Evolutionary conservation across 2,888 invertebrate species (phyloP).

Genomic region (Torymus texanus): DNA sequence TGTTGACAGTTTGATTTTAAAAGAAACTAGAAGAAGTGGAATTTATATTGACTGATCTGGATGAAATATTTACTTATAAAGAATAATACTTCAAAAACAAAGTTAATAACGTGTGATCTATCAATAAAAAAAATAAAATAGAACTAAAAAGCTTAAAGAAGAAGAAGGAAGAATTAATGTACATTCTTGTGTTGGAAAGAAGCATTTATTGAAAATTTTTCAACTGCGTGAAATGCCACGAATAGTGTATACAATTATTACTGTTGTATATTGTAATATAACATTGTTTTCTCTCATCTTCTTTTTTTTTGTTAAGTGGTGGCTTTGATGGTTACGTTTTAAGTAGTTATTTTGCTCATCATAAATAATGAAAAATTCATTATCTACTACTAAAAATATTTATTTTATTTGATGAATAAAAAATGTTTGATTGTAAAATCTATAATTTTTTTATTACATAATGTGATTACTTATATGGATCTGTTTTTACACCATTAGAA

Average conservation of each 20-base stretch:
- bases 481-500: no score
- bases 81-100: constrained; percentile 37
- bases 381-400: constrained; percentile 47
- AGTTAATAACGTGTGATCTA: constrained; percentile 14
- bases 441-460: constrained; percentile 46
- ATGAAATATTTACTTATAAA: constrained; percentile 33
- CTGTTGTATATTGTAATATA: constrained; percentile 55
- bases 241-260: constrained; percentile 49
- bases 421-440: constrained; percentile 38
- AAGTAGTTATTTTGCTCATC: constrained; percentile 43
- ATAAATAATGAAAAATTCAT: constrained; percentile 33
- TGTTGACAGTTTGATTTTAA: constrained; percentile 28
- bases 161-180: constrained; percentile 35
- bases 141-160: constrained; percentile 13
- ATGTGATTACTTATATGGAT: constrained; percentile 27
- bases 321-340: constrained; percentile 48
- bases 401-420: constrained; percentile 53
- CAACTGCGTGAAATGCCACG: constrained; percentile 48
- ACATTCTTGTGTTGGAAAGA: constrained; percentile 47
- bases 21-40: constrained; percentile 17
- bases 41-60: constrained; percentile 39
- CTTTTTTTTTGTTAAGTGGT: constrained; percentile 41
- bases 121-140: constrained; percentile 20
- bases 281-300: constrained; percentile 44
- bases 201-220: constrained; percentile 56